A percentile compares a stretch with the other conserved stretches of the same genome.
These are phyloP conservation scores for Oplegnathus fasciatus DNA, from an alignment of 2,113 vertebrate genomes.

Conservation along the genomic window DNA sequence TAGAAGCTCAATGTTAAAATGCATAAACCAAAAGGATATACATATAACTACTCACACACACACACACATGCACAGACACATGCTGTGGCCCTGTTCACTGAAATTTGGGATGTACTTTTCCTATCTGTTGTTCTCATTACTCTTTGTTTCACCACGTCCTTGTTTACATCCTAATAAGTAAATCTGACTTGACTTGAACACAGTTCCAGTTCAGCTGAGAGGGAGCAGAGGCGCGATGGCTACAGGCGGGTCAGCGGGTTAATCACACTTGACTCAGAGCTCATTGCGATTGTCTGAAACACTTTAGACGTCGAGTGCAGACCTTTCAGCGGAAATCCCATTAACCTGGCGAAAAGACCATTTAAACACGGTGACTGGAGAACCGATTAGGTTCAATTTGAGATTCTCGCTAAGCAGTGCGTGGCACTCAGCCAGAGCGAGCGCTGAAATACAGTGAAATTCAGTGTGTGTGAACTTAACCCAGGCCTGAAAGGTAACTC, in stretches of 20 bases:
- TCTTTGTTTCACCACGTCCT: slow-evolving; percentile 12
- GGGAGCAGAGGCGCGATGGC: slow-evolving; percentile 58
- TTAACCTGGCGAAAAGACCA: slow-evolving; percentile 78
- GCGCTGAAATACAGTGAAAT: slow-evolving; percentile 20
- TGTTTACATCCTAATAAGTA: slow-evolving; percentile 57
- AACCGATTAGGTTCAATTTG: slow-evolving; percentile 76
- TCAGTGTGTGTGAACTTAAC: slow-evolving; percentile 47
- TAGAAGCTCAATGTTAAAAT: no score
- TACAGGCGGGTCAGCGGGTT: slow-evolving; percentile 77
- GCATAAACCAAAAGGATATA: neutral
- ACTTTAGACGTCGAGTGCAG: slow-evolving; percentile 73
- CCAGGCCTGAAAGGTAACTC: slow-evolving; percentile 36
- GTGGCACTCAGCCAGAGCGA: slow-evolving; percentile 17
- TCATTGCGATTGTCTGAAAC: slow-evolving; percentile 78
- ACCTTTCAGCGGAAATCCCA: slow-evolving; percentile 81
- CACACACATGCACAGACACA: neutral
- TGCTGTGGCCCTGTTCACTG: neutral
- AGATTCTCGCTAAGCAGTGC: slow-evolving; percentile 65
- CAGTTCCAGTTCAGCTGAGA: slow-evolving; percentile 45
- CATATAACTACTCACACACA: neutral
- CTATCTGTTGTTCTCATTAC: neutral
- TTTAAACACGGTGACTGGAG: slow-evolving; percentile 79
- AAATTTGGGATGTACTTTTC: neutral
- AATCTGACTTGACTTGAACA: slow-evolving; percentile 52
- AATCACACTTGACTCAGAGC: slow-evolving; percentile 81